A percentile compares a stretch with the other conserved stretches of the same genome.
These are phyloP conservation scores for Brachyhypopomus gauderio DNA, from an alignment of 2,113 vertebrate species.

Conservation along the genomic window DNA sequence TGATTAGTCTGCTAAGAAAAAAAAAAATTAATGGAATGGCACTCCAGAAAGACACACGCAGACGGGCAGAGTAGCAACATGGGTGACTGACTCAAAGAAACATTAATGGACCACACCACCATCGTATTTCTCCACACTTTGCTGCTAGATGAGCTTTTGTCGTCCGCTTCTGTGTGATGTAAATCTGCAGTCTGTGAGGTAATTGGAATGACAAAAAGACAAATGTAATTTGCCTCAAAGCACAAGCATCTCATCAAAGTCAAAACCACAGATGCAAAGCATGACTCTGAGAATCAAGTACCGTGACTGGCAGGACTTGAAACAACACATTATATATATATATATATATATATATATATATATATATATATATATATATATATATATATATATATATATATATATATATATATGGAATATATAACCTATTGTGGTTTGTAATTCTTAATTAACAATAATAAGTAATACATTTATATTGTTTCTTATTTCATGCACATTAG, in stretches of 20 bases:
- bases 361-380: neutral
- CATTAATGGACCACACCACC: conserved; percentile 28
- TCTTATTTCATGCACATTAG: too few species aligned
- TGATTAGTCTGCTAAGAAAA: neutral
- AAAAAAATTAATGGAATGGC: neutral
- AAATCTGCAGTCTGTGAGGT: conserved; percentile 41
- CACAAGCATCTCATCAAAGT: conserved; percentile 56
- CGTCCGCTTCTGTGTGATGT: conserved; percentile 50
- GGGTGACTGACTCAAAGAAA: conserved; percentile 26
- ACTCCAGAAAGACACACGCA: neutral
- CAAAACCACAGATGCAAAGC: conserved; percentile 41
- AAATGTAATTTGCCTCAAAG: conserved; percentile 55
- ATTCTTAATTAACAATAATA: too few species aligned
- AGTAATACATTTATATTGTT: too few species aligned
- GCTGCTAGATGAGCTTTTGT: conserved; percentile 31
- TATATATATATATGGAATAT: too few species aligned
- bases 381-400: too few species aligned
- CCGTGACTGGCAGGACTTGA: conserved; percentile 21
- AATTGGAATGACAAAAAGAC: conserved; percentile 59
- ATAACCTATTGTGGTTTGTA: too few species aligned
- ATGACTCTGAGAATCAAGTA: conserved; percentile 44
- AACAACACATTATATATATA: conserved; percentile 7
- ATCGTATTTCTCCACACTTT: conserved; percentile 32
- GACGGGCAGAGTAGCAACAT: conserved; percentile 12
- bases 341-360: too few species aligned